These are phyloP conservation scores for Perodicticus potto DNA, from an alignment of 2,797 vertebrate genomes.

Conservation along the genomic window DNA sequence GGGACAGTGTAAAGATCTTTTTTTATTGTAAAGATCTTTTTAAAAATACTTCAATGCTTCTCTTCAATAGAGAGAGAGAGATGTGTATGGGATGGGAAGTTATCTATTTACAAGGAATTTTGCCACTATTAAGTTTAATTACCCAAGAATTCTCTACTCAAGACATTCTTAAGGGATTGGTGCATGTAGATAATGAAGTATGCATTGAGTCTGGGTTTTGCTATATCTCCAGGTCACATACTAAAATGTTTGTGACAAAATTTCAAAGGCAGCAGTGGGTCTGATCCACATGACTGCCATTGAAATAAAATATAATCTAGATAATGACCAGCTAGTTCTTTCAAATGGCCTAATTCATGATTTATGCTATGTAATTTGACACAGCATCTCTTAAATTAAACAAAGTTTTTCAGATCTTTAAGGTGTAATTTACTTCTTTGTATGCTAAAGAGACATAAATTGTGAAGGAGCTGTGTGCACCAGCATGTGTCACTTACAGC, in stretches of 20 bases:
- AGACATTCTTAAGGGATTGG: neutral
- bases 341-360: neutral
- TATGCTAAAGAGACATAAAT: neutral
- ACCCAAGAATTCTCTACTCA: neutral
- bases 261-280: neutral
- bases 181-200: neutral
- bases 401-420: constrained; percentile 30
- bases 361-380: neutral
- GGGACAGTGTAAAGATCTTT: too few species aligned
- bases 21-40: neutral
- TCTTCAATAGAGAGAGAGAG: neutral
- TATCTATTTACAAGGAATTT: constrained; percentile 15
- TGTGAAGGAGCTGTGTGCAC: neutral
- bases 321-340: neutral
- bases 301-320: neutral
- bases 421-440: constrained; percentile 22
- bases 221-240: neutral
- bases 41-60: neutral
- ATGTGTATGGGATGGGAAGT: neutral
- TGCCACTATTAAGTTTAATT: neutral
- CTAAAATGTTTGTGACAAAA: constrained; percentile 10
- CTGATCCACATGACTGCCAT: neutral
- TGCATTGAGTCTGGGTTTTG: neutral
- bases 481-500: neutral
- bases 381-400: neutral